Evolutionary conservation across 1,140 invertebrate genomes (phyloP).

Genomic region (Drosophila ohnishii): DNA sequence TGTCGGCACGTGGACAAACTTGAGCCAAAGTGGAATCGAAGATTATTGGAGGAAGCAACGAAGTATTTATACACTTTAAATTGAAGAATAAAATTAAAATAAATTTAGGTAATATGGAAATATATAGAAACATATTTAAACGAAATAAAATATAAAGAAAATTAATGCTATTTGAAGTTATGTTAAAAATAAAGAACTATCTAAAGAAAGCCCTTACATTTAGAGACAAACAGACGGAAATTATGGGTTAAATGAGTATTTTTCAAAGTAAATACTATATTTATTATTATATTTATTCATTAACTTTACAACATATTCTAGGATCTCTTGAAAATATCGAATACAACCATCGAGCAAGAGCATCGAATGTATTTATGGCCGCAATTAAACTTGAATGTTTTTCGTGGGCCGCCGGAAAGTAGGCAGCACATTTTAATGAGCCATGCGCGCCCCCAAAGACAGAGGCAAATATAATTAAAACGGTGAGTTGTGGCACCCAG

Average conservation of each 20-base stretch:
- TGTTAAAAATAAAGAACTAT: background rate
- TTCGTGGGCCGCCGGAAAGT: constrained; percentile 51
- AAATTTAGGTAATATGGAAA: background rate
- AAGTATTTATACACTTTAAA: constrained; percentile 11
- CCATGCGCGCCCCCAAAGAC: constrained; percentile 36
- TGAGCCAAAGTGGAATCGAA: constrained; percentile 24
- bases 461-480: constrained; percentile 69
- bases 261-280: background rate
- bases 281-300: too few species aligned
- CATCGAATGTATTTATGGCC: constrained; percentile 57
- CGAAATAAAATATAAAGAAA: too few species aligned
- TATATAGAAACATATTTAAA: too few species aligned
- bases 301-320: too few species aligned
- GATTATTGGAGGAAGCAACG: background rate
- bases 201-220: background rate
- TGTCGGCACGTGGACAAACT: constrained; percentile 68
- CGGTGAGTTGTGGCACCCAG: constrained; percentile 32
- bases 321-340: too few species aligned
- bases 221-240: background rate
- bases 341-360: background rate
- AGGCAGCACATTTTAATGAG: constrained; percentile 67
- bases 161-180: fast-evolving
- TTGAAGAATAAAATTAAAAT: background rate
- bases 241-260: background rate
- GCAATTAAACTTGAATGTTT: constrained; percentile 71